A percentile compares a stretch with the other conserved stretches of the same genome.
Evolutionary conservation across 2,797 vertebrate genomes (phyloP).

Genomic region (Lagodon rhomboides): DNA sequence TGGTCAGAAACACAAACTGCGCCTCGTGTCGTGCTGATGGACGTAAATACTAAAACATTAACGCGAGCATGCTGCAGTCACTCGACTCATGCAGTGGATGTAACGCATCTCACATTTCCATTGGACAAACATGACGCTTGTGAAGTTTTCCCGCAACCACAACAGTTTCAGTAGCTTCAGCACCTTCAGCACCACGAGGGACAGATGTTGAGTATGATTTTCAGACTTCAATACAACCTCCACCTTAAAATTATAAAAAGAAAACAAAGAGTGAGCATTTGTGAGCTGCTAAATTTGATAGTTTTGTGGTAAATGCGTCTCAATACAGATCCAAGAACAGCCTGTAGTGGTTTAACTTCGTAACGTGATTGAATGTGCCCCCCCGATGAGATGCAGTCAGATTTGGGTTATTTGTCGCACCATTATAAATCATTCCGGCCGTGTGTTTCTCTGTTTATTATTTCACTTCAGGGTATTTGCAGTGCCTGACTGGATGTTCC

Average conservation of each 20-base stretch:
- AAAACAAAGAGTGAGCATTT: constrained; percentile 1
- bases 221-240: neutral
- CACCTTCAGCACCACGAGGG: neutral
- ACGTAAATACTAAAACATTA: constrained; percentile 23
- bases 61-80: constrained; percentile 41
- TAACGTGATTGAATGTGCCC: constrained; percentile 30
- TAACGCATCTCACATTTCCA: constrained; percentile 22
- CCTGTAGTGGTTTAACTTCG: neutral
- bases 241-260: neutral
- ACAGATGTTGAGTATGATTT: neutral
- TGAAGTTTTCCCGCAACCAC: neutral
- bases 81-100: constrained; percentile 16
- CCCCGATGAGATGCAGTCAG: constrained; percentile 8
- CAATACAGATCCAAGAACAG: neutral
- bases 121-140: constrained; percentile 12
- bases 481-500: constrained; percentile 39
- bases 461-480: constrained; percentile 57
- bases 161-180: neutral
- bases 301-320: constrained; percentile 6
- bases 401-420: constrained; percentile 36
- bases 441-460: constrained; percentile 34
- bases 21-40: constrained; percentile 7
- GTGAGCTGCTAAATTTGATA: constrained; percentile 3
- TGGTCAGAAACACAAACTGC: constrained; percentile 19
- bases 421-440: constrained; percentile 28